Percentiles rank a stretch among this genome's conserved stretches.
These are phyloP conservation scores for Pemphredon lugubris DNA, from an alignment of 2,888 invertebrate species.

Conservation along the genomic window DNA sequence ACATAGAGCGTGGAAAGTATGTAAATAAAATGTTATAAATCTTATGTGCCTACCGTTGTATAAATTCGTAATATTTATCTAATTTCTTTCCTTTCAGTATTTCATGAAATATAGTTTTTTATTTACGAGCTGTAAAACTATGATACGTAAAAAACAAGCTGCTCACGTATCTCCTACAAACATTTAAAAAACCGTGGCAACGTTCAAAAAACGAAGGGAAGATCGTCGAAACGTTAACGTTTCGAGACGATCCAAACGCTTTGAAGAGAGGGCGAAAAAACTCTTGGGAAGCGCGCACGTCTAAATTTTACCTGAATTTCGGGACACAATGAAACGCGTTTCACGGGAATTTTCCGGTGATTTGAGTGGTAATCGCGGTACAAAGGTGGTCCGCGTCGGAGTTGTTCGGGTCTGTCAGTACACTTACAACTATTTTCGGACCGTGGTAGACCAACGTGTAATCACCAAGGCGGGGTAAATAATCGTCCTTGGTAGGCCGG, in stretches of 20 bases:
- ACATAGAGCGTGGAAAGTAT: conserved; percentile 41
- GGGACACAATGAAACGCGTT: conserved; percentile 71
- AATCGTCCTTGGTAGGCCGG: conserved; percentile 61
- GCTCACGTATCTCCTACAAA: too few species aligned
- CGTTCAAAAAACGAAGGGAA: neutral
- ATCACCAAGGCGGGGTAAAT: conserved; percentile 71
- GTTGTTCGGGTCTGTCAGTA: conserved; percentile 60
- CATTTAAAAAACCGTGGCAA: too few species aligned
- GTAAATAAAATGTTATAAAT: conserved; percentile 58
- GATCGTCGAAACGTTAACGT: neutral
- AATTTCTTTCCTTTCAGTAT: too few species aligned
- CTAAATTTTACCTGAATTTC: conserved; percentile 62
- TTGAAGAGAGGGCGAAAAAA: conserved; percentile 24
- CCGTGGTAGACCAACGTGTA: conserved; percentile 66
- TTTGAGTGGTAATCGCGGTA: conserved; percentile 77
- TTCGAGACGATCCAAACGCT: neutral
- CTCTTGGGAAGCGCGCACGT: conserved; percentile 37
- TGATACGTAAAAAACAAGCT: too few species aligned
- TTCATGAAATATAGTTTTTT: too few species aligned
- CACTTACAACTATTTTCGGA: conserved; percentile 52
- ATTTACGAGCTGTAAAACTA: too few species aligned
- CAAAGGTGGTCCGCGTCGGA: conserved; percentile 69
- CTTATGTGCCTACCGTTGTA: neutral
- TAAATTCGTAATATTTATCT: too few species aligned
- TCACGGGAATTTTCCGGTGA: conserved; percentile 78